Percentiles rank a stretch among this genome's conserved stretches.
Conservation (phyloP, 2,113 vertebrate genomes). For the Nicator chloris region DNA sequence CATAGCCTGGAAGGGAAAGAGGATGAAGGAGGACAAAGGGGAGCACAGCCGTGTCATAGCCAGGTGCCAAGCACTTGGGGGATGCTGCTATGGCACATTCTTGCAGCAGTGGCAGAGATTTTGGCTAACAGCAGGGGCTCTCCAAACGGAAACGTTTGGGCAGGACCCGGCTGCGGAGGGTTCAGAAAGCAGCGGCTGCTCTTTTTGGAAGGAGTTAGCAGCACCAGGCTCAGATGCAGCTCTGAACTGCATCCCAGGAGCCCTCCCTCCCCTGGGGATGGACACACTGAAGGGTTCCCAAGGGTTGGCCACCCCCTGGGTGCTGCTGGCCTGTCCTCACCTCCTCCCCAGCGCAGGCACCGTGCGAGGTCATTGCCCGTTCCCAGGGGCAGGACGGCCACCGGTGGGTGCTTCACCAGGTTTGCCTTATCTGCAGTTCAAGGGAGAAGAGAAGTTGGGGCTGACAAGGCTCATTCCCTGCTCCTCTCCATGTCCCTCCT, state of each 20-base stretch:
- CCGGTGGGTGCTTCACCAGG: conserved; percentile 68
- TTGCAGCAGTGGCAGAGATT: background rate
- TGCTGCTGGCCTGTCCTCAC: background rate
- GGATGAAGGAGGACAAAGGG: background rate
- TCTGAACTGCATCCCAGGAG: background rate
- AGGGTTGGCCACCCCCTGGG: accelerated
- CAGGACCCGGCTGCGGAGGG: accelerated
- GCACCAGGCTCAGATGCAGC: background rate
- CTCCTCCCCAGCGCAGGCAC: conserved; percentile 82
- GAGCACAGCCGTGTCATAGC: accelerated
- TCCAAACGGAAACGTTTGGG: background rate
- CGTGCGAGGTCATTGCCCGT: conserved; percentile 79
- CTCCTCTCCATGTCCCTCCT: background rate
- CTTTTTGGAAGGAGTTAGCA: background rate
- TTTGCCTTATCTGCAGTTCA: conserved; percentile 70
- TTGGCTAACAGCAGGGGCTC: accelerated
- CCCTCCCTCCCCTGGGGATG: background rate
- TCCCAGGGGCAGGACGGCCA: conserved; percentile 77
- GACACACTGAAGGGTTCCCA: accelerated
- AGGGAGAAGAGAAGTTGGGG: background rate
- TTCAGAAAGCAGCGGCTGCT: background rate
- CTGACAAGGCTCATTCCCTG: background rate
- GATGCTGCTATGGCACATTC: accelerated
- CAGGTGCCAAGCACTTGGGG: background rate
- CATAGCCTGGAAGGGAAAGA: conserved; percentile 64